Percentiles rank a stretch among this genome's conserved stretches.
Evolutionary conservation across 1,140 invertebrate genomes (phyloP).

Genomic region (Aphidius gifuensis): DNA sequence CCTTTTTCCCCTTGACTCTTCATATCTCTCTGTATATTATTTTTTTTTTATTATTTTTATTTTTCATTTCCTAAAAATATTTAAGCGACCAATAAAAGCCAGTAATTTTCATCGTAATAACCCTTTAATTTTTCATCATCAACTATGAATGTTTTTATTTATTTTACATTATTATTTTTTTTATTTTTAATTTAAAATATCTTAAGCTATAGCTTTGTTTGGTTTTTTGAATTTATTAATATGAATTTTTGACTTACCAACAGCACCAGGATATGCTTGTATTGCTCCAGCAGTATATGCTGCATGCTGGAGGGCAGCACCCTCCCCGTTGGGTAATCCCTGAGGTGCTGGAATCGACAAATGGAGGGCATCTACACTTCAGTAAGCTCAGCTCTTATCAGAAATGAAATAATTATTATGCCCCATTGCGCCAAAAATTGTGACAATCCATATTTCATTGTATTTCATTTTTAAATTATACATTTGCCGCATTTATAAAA

Average conservation of each 20-base stretch:
- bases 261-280: conserved; percentile 84
- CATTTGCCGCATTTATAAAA: too few relatives aligned
- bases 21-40: not conserved
- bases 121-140: too few relatives aligned
- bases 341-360: conserved; percentile 78
- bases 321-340: conserved; percentile 83
- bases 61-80: conserved; percentile 27
- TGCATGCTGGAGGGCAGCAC: conserved; percentile 69
- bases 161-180: too few relatives aligned
- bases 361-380: conserved; percentile 65
- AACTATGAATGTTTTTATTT: too few relatives aligned
- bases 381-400: conserved; percentile 57
- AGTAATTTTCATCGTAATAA: conserved; percentile 33
- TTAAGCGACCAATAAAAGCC: conserved; percentile 43
- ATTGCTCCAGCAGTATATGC: conserved; percentile 73
- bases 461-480: too few relatives aligned
- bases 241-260: conserved; percentile 67
- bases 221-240: too few relatives aligned
- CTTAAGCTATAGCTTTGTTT: too few relatives aligned
- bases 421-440: conserved; percentile 21
- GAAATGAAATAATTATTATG: conserved; percentile 39
- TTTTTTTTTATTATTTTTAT: too few relatives aligned
- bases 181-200: too few relatives aligned
- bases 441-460: not conserved
- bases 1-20: not conserved